Conservation (phyloP, 53 echinoderm and acorn worm genomes). For the Echinometra lucunter region DNA sequence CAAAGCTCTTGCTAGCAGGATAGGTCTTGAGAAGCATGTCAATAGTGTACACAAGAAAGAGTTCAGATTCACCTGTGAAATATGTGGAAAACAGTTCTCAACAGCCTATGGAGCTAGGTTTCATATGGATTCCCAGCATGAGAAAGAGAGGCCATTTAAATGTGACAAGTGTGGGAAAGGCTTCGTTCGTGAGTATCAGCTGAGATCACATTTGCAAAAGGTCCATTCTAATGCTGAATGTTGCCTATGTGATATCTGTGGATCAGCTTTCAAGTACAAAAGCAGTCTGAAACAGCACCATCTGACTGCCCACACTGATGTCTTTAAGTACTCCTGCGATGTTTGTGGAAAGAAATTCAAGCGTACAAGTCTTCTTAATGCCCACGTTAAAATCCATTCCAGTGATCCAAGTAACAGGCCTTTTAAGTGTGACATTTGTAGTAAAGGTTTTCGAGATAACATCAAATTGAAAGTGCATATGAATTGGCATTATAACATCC, state of each 20-base stretch:
- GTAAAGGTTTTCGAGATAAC: background rate
- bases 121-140: background rate
- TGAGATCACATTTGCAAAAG: background rate
- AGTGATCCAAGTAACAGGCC: background rate
- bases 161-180: conserved; percentile 1
- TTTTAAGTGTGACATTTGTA: background rate
- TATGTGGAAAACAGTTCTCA: background rate
- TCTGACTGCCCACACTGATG: background rate
- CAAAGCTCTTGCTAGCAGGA: background rate
- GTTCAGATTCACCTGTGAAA: background rate
- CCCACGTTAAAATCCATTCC: background rate
- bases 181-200: background rate
- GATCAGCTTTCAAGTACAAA: background rate
- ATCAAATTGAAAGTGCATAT: background rate
- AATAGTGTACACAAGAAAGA: background rate
- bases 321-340: background rate
- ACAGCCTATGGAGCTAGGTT: background rate
- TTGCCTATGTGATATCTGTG: conserved; percentile 28
- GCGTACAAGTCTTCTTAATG: background rate
- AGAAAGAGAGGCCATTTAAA: background rate
- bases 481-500: conserved; percentile 27
- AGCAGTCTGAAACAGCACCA: background rate
- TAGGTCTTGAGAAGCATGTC: background rate
- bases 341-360: conserved; percentile 51
- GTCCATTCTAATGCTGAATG: background rate